Conservation (phyloP, 2,797 vertebrate genomes). For the Kryptolebias ocellatus region DNA sequence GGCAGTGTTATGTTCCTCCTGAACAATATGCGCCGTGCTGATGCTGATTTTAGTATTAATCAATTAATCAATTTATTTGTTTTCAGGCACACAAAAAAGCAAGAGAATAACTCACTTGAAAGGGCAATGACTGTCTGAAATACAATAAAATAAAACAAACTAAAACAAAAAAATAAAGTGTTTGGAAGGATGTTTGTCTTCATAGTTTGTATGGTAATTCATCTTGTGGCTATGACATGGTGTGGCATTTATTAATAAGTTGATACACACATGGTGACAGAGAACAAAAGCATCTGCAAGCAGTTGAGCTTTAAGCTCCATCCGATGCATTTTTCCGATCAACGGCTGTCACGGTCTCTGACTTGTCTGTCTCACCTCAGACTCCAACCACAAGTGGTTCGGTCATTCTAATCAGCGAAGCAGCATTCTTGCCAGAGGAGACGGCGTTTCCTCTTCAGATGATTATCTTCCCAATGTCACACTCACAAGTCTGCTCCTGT, state of each 20-base stretch:
- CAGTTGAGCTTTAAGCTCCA: neutral
- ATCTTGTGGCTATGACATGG: no score
- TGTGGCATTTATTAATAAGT: neutral
- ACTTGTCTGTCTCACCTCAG: conserved; percentile 10
- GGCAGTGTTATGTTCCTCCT: no score
- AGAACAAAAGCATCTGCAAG: neutral
- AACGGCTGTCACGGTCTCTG: neutral
- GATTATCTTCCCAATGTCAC: conserved; percentile 68
- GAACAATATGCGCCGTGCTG: no score
- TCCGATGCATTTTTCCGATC: neutral
- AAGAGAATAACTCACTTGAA: no score
- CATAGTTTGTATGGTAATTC: no score
- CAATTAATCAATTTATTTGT: no score
- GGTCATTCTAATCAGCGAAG: conserved; percentile 36
- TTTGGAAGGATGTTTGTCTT: no score
- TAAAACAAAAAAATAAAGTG: no score
- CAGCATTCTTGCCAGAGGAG: conserved; percentile 31
- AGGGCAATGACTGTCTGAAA: no score
- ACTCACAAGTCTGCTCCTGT: conserved; percentile 63
- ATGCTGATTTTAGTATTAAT: no score
- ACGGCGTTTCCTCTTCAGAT: conserved; percentile 52
- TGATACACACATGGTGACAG: neutral
- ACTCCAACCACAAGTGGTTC: conserved; percentile 32
- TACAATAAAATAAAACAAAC: no score
- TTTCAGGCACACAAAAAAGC: no score